phyloP scores from a whole-genome alignment of 2,797 vertebrate species.

The Myripristis murdjan region DNA sequence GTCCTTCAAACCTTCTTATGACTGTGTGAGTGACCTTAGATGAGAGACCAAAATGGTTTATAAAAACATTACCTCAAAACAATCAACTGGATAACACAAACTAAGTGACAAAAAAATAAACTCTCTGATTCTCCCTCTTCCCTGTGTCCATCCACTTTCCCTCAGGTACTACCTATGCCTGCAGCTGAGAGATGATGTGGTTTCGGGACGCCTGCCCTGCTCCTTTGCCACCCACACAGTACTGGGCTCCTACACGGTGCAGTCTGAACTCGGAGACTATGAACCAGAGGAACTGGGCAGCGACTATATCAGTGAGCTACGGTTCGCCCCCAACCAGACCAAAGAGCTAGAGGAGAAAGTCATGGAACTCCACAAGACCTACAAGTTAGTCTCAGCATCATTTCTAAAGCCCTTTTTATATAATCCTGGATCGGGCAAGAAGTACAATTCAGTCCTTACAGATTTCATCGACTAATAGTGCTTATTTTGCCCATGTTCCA shows the following conservation, averaged over 20 bases:
- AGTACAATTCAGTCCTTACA: constrained; percentile 72
- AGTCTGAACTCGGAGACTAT: constrained; percentile 96
- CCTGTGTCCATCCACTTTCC: not conserved
- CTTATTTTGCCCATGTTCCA: not conserved
- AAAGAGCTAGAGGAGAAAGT: constrained; percentile 97
- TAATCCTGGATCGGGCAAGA: constrained; percentile 45
- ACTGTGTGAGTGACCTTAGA: not conserved
- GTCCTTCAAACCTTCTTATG: not conserved
- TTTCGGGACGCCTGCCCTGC: constrained; percentile 95
- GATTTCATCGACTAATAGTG: not conserved
- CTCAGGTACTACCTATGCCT: constrained; percentile 96
- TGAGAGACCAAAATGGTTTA: not conserved
- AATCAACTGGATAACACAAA: not conserved
- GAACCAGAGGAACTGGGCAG: constrained; percentile 92
- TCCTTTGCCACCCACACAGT: constrained; percentile 95
- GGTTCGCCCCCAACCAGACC: constrained; percentile 96
- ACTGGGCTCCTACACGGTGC: constrained; percentile 95
- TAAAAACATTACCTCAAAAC: not conserved
- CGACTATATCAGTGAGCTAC: constrained; percentile 94
- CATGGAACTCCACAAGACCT: constrained; percentile 95
- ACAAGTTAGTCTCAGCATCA: constrained; percentile 87
- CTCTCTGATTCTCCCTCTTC: not conserved
- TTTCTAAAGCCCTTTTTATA: not conserved
- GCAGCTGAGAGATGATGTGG: constrained; percentile 95
- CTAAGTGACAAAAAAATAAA: not conserved